A percentile compares a stretch with the other conserved stretches of the same genome.
phyloP scores from a whole-genome alignment of 2,113 vertebrate genomes.

The Gymnogyps californianus region DNA sequence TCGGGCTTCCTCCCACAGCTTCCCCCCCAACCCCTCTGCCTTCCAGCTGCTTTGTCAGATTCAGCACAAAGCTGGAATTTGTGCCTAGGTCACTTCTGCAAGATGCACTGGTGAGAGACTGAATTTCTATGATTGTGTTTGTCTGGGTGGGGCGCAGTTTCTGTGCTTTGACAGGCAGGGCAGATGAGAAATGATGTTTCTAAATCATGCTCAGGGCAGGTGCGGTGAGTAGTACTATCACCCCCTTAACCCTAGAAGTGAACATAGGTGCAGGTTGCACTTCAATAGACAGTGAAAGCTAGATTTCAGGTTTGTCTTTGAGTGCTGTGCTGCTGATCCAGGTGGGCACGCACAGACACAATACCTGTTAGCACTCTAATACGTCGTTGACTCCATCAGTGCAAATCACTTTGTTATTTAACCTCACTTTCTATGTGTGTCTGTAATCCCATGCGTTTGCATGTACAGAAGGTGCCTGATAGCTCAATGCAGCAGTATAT shows the following conservation, averaged over 20 bases:
- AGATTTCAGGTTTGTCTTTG: not conserved
- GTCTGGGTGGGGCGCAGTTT: not conserved
- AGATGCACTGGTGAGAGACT: not conserved
- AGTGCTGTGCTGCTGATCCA: not conserved
- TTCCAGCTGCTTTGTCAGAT: not conserved
- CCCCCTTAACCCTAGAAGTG: not conserved
- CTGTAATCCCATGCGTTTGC: not conserved
- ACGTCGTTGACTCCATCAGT: not conserved
- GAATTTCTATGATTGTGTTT: not conserved
- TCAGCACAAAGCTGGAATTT: not conserved
- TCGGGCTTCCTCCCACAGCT: not conserved
- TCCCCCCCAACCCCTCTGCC: not conserved
- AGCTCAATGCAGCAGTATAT: not conserved
- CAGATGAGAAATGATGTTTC: not conserved
- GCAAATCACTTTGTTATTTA: not conserved
- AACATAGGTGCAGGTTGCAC: not conserved
- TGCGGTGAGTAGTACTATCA: not conserved
- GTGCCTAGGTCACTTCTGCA: not conserved
- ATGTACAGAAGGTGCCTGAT: not conserved
- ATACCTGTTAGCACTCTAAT: not conserved
- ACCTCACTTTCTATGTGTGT: not conserved
- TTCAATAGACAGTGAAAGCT: not conserved
- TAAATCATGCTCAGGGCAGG: not conserved
- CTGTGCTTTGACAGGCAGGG: not conserved
- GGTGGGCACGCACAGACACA: not conserved